Conservation (phyloP, 2,797 vertebrate species). For the Enteromius afrohamiltoni region DNA sequence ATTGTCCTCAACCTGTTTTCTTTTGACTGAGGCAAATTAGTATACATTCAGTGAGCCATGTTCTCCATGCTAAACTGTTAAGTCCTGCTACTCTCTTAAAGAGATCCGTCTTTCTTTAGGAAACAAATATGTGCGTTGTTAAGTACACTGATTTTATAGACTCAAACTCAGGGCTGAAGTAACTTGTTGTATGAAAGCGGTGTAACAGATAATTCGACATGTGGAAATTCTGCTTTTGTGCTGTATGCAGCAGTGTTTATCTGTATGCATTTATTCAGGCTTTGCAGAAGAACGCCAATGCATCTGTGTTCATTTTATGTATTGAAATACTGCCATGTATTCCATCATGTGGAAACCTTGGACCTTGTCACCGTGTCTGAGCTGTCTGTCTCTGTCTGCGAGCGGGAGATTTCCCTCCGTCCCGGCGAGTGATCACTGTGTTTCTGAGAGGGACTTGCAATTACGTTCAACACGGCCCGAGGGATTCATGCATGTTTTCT, state of each 20-base stretch:
- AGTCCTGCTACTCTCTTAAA: conserved; percentile 55
- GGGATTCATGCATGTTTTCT: conserved; percentile 74
- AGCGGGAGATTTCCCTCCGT: conserved; percentile 68
- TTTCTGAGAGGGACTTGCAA: conserved; percentile 72
- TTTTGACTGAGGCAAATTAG: conserved; percentile 58
- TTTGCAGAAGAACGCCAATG: conserved; percentile 48
- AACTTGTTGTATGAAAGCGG: conserved; percentile 4
- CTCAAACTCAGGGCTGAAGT: conserved; percentile 12
- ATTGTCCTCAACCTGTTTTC: conserved; percentile 70
- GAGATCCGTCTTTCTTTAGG: conserved; percentile 47
- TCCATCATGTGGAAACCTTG: conserved; percentile 59
- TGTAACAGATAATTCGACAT: conserved; percentile 34
- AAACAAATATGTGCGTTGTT: conserved; percentile 44
- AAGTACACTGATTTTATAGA: conserved; percentile 43
- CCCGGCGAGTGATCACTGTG: conserved; percentile 70
- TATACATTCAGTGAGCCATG: conserved; percentile 54
- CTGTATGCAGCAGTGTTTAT: conserved; percentile 29
- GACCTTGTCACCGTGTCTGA: conserved; percentile 60
- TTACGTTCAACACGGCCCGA: conserved; percentile 71
- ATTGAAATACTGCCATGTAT: conserved; percentile 49
- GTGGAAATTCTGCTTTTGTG: conserved; percentile 9
- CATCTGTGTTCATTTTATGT: conserved; percentile 57
- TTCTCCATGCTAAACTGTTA: conserved; percentile 55
- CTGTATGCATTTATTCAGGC: conserved; percentile 43
- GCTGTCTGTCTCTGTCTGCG: conserved; percentile 66